These are phyloP conservation scores for Zonitis immaculata DNA, from an alignment of 2,888 invertebrate genomes.

Conservation along the genomic window DNA sequence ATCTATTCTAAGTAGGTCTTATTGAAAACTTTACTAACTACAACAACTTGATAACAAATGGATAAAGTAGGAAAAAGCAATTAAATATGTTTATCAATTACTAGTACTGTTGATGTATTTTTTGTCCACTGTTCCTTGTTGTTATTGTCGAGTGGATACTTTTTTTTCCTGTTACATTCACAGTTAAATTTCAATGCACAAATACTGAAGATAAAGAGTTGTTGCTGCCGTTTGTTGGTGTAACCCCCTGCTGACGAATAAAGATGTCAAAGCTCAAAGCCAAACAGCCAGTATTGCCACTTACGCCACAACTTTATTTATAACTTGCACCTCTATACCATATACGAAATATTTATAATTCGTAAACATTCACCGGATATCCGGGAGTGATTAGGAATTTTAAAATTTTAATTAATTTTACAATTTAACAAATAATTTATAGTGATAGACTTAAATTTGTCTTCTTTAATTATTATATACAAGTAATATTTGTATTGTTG, in stretches of 20 bases:
- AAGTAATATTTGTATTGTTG: not conserved
- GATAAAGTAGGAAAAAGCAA: not conserved
- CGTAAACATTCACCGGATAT: not conserved
- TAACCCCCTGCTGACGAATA: slow-evolving; percentile 28
- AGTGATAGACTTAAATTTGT: too few species aligned
- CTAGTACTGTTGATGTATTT: not conserved
- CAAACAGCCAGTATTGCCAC: slow-evolving; percentile 17
- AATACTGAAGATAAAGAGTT: slow-evolving; percentile 27
- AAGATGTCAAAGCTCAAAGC: slow-evolving; percentile 31
- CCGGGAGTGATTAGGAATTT: not conserved
- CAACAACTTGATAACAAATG: not conserved
- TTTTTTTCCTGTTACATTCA: too few species aligned
- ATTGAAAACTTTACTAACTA: not conserved
- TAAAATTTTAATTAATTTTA: too few species aligned
- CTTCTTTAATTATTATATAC: too few species aligned
- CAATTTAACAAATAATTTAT: too few species aligned
- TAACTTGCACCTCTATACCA: not conserved
- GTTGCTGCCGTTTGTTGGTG: slow-evolving; percentile 26
- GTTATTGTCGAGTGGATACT: not conserved
- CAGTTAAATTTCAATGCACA: too few species aligned
- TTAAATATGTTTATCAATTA: not conserved
- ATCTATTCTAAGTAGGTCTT: not conserved
- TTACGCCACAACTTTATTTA: slow-evolving; percentile 6
- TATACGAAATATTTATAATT: too few species aligned
- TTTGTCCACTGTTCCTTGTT: not conserved